Percentiles rank a stretch among this genome's conserved stretches.
Evolutionary conservation across 2,888 invertebrate genomes (phyloP).

Genomic region (Leucoptera coffeella): DNA sequence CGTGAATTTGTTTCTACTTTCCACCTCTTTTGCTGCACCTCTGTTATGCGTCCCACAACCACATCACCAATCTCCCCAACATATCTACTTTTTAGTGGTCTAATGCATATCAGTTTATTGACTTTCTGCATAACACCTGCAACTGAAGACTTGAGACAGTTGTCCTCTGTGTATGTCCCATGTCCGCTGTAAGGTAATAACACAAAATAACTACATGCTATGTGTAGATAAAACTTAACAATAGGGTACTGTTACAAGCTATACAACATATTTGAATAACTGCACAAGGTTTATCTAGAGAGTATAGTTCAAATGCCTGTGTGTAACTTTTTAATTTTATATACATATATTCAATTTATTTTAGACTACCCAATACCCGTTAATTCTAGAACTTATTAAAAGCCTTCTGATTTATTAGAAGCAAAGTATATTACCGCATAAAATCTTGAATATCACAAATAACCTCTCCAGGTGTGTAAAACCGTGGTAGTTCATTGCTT

Average conservation of each 20-base stretch:
- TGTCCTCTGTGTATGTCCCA: constrained; percentile 87
- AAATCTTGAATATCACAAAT: constrained; percentile 77
- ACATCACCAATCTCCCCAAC: constrained; percentile 96
- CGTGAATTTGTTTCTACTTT: constrained; percentile 92
- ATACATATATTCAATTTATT: no score
- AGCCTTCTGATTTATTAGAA: no score
- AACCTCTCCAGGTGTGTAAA: constrained; percentile 83
- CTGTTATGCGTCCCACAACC: constrained; percentile 87
- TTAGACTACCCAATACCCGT: no score
- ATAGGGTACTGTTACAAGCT: no score
- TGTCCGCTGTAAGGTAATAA: constrained; percentile 92
- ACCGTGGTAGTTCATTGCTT: constrained; percentile 55
- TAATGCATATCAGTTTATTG: constrained; percentile 88
- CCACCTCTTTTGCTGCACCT: constrained; percentile 93
- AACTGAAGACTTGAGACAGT: constrained; percentile 82
- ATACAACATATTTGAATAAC: no score
- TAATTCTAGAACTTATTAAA: no score
- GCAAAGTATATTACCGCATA: constrained; percentile 75
- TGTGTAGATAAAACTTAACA: no score
- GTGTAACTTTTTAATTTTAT: no score
- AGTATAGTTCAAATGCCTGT: no score
- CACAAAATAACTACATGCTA: no score
- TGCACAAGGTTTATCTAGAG: no score
- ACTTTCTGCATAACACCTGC: constrained; percentile 93
- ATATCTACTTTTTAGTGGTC: constrained; percentile 86